A percentile compares a stretch with the other conserved stretches of the same genome.
Evolutionary conservation across 2,888 invertebrate species (phyloP).

Genomic region (Aporophyla lueneburgensis): DNA sequence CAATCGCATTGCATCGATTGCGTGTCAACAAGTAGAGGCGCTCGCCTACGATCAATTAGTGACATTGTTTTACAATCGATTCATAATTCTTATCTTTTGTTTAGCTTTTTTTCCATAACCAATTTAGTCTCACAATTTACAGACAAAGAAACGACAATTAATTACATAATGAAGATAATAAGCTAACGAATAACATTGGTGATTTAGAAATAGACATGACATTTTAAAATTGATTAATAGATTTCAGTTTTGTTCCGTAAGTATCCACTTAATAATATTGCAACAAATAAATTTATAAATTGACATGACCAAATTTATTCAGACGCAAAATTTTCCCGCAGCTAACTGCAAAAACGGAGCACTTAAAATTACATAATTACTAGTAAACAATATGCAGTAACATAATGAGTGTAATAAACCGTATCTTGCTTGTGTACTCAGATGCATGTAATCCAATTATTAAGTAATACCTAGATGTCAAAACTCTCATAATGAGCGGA

Average conservation of each 20-base stretch:
- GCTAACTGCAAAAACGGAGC: conserved; percentile 5
- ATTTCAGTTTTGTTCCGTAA: conserved; percentile 13
- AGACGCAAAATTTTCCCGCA: conserved; percentile 11
- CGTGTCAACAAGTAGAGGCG: conserved; percentile 65
- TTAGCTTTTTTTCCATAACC: conserved; percentile 70
- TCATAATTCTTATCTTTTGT: conserved; percentile 78
- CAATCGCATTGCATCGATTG: conserved; percentile 60
- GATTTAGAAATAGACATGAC: conserved; percentile 36
- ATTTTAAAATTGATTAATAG: conserved; percentile 20
- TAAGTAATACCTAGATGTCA: conserved; percentile 53
- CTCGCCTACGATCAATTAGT: conserved; percentile 82
- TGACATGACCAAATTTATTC: conserved; percentile 26
- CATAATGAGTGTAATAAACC: conserved; percentile 47
- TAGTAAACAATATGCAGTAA: conserved; percentile 35
- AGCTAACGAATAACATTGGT: conserved; percentile 58
- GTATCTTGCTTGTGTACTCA: conserved; percentile 39
- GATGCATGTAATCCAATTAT: conserved; percentile 54
- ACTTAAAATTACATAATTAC: conserved; percentile 42
- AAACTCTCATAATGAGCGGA: conserved; percentile 47
- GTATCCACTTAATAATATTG: conserved; percentile 8
- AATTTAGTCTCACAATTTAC: conserved; percentile 50
- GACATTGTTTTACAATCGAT: conserved; percentile 81
- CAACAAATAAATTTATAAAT: conserved; percentile 30
- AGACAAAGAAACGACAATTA: conserved; percentile 60
- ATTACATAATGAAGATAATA: conserved; percentile 55